Conservation (phyloP, 2,113 vertebrate species). For the Fulica atra region DNA sequence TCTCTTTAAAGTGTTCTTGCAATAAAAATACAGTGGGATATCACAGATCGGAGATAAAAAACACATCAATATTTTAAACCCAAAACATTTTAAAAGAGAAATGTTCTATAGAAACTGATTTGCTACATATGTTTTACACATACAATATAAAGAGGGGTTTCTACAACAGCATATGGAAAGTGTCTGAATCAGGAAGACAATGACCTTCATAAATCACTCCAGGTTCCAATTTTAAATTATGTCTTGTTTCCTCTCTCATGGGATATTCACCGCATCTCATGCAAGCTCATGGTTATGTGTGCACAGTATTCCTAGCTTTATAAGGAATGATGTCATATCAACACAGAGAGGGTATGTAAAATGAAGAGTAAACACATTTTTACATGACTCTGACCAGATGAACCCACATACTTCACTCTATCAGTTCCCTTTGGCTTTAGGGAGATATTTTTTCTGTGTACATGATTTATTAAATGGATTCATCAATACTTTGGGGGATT, state of each 20-base stretch:
- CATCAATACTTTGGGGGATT: neutral
- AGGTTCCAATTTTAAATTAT: conserved; percentile 76
- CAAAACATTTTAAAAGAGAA: conserved; percentile 66
- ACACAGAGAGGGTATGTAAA: conserved; percentile 31
- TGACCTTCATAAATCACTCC: conserved; percentile 84
- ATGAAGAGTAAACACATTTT: conserved; percentile 36
- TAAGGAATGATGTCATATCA: conserved; percentile 75
- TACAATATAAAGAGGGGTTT: conserved; percentile 71
- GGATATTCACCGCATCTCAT: conserved; percentile 71
- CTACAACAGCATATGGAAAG: conserved; percentile 80
- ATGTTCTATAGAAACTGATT: conserved; percentile 75
- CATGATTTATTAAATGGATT: neutral
- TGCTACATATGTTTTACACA: conserved; percentile 78
- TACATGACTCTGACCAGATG: conserved; percentile 43
- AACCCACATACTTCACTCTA: neutral
- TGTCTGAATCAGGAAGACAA: conserved; percentile 81
- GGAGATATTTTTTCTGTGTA: neutral
- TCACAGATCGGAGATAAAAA: conserved; percentile 67
- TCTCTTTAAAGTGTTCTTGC: conserved; percentile 22
- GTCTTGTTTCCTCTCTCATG: conserved; percentile 74
- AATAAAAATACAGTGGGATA: conserved; percentile 18
- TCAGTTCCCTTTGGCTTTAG: neutral
- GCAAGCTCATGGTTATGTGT: conserved; percentile 68
- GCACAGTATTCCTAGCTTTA: conserved; percentile 70
- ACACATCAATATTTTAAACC: conserved; percentile 62